Evolutionary conservation across 2,797 vertebrate genomes (phyloP).

Genomic region (Mallotus villosus): DNA sequence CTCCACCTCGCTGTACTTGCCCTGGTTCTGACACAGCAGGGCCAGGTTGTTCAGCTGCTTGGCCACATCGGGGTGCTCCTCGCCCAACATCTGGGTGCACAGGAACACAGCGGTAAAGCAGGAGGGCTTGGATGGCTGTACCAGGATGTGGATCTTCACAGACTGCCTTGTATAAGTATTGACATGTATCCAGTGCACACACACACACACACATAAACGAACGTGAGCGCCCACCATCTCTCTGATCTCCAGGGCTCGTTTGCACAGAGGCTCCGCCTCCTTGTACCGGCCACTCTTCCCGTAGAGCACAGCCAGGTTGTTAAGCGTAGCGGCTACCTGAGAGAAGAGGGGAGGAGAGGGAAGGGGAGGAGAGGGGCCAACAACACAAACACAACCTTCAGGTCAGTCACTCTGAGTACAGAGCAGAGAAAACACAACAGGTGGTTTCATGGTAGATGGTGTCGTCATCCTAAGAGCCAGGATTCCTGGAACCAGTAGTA

Average conservation of each 20-base stretch:
- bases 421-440: background rate
- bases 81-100: conserved; percentile 70
- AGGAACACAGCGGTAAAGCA: background rate
- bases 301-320: conserved; percentile 2
- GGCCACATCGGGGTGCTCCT: conserved; percentile 88
- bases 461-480: background rate
- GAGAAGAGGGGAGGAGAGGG: background rate
- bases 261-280: conserved; percentile 3
- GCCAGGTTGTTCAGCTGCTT: conserved; percentile 89
- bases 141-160: background rate
- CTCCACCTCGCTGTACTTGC: conserved; percentile 89
- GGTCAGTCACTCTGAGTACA: conserved; percentile 33
- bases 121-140: background rate
- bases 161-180: background rate
- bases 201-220: background rate
- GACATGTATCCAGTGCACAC: background rate
- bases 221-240: background rate
- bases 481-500: background rate
- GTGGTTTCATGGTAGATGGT: background rate
- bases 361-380: background rate
- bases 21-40: conserved; percentile 88
- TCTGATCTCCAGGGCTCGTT: conserved; percentile 6
- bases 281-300: background rate
- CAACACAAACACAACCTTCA: conserved; percentile 72
- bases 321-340: conserved; percentile 34